phyloP scores from a whole-genome alignment of 2,888 invertebrate species.

The Rutpela maculata region DNA sequence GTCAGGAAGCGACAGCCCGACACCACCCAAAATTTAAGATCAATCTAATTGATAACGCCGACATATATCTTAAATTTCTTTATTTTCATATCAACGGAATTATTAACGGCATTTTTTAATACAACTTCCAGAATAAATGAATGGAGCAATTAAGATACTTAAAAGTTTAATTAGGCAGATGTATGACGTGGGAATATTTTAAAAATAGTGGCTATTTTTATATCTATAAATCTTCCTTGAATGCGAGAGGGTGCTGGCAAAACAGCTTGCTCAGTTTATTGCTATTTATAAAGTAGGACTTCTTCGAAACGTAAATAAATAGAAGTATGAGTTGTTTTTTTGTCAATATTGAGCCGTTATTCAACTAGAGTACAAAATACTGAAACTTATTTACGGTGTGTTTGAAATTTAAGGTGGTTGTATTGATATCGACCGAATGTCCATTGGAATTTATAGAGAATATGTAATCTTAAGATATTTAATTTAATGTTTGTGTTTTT shows the following conservation, averaged over 20 bases:
- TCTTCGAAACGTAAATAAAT: too few relatives aligned
- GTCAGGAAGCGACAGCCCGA: conserved; percentile 47
- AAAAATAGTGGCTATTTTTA: conserved; percentile 1
- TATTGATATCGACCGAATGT: too few relatives aligned
- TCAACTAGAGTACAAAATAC: too few relatives aligned
- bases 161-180: conserved; percentile 31
- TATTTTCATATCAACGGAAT: conserved; percentile 8
- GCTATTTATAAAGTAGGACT: neutral
- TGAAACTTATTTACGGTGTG: too few relatives aligned
- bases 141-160: conserved; percentile 29
- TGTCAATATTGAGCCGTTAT: too few relatives aligned
- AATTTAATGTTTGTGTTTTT: too few relatives aligned
- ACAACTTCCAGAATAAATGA: conserved; percentile 9
- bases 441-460: too few relatives aligned
- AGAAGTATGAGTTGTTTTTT: too few relatives aligned
- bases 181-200: conserved; percentile 19
- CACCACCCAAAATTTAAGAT: conserved; percentile 40
- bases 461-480: too few relatives aligned
- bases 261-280: neutral
- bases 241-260: neutral
- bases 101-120: conserved; percentile 20
- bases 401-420: too few relatives aligned
- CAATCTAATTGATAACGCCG: conserved; percentile 33
- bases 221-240: neutral
- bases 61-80: conserved; percentile 25